A percentile compares a stretch with the other conserved stretches of the same genome.
Evolutionary conservation across 2,113 vertebrate species (phyloP).

Genomic region (Haliaeetus leucogaster): DNA sequence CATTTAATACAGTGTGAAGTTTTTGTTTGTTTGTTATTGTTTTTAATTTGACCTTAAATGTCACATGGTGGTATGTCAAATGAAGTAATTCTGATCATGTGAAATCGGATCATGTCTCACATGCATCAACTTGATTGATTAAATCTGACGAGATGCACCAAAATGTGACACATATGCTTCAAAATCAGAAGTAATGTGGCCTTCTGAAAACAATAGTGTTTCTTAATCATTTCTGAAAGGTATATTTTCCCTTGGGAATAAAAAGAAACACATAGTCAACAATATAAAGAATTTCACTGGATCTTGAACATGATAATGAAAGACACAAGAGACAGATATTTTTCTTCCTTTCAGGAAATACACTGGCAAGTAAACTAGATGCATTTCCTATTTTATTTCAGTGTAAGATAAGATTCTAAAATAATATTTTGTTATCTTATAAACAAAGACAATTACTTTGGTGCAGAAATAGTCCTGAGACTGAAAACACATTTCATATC

Average conservation of each 20-base stretch:
- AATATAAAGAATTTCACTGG: background rate
- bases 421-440: background rate
- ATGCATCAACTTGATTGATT: conserved; percentile 53
- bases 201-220: conserved; percentile 1
- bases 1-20: background rate
- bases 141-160: conserved; percentile 58
- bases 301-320: background rate
- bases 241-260: background rate
- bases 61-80: conserved; percentile 41
- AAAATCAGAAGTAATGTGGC: conserved; percentile 43
- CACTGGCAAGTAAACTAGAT: background rate
- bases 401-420: background rate
- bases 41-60: conserved; percentile 57
- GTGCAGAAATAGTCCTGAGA: background rate
- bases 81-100: conserved; percentile 43
- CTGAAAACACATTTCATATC: background rate
- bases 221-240: conserved; percentile 19
- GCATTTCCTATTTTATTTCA: background rate
- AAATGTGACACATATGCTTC: conserved; percentile 59
- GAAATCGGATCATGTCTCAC: conserved; percentile 63
- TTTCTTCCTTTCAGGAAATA: background rate
- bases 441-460: background rate
- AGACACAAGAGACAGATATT: background rate
- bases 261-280: background rate
- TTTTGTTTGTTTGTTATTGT: background rate